Evolutionary conservation across 2,888 invertebrate genomes (phyloP).

Genomic region (Tuta absoluta): DNA sequence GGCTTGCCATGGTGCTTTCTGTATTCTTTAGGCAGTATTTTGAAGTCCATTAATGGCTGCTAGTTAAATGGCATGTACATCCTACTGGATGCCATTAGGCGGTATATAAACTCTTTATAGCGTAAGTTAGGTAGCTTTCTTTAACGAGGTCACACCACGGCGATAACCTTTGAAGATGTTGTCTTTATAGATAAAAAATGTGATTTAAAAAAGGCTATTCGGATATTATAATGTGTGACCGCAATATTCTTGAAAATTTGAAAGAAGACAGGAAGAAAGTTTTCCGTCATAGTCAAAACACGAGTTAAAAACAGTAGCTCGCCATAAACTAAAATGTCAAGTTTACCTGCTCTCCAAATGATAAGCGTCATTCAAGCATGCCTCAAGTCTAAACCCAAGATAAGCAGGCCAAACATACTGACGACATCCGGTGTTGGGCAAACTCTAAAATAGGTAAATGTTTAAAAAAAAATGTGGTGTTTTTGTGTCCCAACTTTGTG

Average conservation of each 20-base stretch:
- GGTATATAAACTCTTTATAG: conserved; percentile 17
- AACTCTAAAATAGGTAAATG: conserved; percentile 54
- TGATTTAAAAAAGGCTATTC: too few species aligned
- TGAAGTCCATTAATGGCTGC: conserved; percentile 23
- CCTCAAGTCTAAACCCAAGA: conserved; percentile 50
- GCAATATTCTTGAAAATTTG: too few species aligned
- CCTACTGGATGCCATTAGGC: conserved; percentile 21
- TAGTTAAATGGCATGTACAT: conserved; percentile 25
- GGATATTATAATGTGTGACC: too few species aligned
- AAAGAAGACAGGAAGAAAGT: background rate
- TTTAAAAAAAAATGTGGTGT: conserved; percentile 36
- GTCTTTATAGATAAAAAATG: background rate
- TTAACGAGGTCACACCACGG: background rate
- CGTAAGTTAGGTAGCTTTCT: conserved; percentile 11
- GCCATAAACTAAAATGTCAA: conserved; percentile 62
- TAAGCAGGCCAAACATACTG: conserved; percentile 62
- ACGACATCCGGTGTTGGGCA: conserved; percentile 67
- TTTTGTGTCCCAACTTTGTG: conserved; percentile 47
- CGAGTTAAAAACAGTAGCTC: conserved; percentile 59
- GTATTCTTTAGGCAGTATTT: conserved; percentile 23
- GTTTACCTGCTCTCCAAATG: conserved; percentile 53
- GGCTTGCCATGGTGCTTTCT: conserved; percentile 22
- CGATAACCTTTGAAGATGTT: background rate
- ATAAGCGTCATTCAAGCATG: conserved; percentile 68
- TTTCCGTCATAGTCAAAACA: conserved; percentile 35